A percentile compares a stretch with the other conserved stretches of the same genome.
These are phyloP conservation scores for Subanguina moxae DNA, from an alignment of 1,140 invertebrate species.

Conservation along the genomic window DNA sequence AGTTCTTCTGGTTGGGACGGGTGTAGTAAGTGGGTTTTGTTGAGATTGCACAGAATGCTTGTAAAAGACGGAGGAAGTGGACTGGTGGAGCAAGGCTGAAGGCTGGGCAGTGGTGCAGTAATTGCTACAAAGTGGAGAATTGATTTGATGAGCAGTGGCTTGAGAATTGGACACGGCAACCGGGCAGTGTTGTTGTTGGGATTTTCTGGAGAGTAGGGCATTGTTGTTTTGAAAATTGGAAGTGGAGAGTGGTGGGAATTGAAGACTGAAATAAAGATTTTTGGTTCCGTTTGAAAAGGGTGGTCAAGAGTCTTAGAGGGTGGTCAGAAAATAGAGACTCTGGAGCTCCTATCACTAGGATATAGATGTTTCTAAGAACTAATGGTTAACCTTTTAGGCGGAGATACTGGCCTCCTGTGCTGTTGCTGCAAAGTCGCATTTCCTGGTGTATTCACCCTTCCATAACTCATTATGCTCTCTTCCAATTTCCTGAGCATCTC, in stretches of 20 bases:
- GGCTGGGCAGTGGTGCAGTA: background rate
- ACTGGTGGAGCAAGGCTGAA: background rate
- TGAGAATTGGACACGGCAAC: background rate
- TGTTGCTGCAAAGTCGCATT: background rate
- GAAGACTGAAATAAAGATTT: background rate
- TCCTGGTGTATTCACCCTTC: background rate
- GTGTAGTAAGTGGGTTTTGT: too few species aligned
- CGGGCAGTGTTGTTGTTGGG: background rate
- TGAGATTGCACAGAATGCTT: background rate
- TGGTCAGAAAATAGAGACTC: too few species aligned
- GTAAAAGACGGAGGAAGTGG: background rate
- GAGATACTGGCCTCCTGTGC: background rate
- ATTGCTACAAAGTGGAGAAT: background rate
- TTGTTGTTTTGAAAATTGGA: background rate
- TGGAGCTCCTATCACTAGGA: too few species aligned
- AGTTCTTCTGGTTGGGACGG: too few species aligned
- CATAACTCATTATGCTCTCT: conserved; percentile 38
- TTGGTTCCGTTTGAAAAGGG: too few species aligned
- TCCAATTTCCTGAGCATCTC: conserved; percentile 50
- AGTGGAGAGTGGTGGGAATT: background rate
- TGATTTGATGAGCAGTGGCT: background rate
- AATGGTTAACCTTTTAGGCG: background rate
- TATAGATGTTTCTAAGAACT: conserved; percentile 3
- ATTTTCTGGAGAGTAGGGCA: background rate
- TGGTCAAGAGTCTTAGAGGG: too few species aligned